These are phyloP conservation scores for Pelecanoides urinatrix DNA, from an alignment of 2,113 vertebrate species.

Conservation along the genomic window DNA sequence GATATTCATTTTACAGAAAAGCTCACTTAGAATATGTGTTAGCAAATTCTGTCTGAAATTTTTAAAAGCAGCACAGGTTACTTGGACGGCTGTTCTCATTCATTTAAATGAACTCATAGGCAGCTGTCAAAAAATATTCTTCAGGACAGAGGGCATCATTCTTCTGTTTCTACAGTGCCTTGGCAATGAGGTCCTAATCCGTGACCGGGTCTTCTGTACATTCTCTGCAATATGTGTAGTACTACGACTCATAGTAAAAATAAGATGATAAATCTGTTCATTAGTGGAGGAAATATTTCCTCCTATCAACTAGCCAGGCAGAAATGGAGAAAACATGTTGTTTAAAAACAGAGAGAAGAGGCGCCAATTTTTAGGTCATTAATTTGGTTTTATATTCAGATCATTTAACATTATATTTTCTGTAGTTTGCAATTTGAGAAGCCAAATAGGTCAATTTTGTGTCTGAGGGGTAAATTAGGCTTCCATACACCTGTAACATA, in stretches of 20 bases:
- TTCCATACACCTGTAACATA: neutral
- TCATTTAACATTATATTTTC: neutral
- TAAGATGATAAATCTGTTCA: neutral
- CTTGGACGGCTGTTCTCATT: neutral
- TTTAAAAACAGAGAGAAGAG: neutral
- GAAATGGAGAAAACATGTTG: neutral
- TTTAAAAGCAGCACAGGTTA: neutral
- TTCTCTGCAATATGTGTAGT: neutral
- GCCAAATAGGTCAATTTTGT: neutral
- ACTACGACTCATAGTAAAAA: neutral
- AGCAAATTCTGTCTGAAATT: constrained; percentile 15
- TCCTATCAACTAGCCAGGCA: neutral
- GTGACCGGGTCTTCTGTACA: neutral
- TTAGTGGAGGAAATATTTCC: neutral
- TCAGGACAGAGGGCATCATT: neutral
- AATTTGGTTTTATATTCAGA: neutral
- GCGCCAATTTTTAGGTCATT: neutral
- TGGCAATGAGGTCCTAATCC: neutral
- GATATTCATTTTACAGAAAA: neutral
- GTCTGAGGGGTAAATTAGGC: neutral
- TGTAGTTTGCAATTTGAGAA: neutral
- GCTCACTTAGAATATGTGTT: neutral
- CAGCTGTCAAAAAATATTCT: constrained; percentile 11
- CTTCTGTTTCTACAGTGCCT: neutral
- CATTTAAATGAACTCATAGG: neutral